A percentile compares a stretch with the other conserved stretches of the same genome.
Conservation (phyloP, 2,888 invertebrate species). For the Eucera pruinosa region DNA sequence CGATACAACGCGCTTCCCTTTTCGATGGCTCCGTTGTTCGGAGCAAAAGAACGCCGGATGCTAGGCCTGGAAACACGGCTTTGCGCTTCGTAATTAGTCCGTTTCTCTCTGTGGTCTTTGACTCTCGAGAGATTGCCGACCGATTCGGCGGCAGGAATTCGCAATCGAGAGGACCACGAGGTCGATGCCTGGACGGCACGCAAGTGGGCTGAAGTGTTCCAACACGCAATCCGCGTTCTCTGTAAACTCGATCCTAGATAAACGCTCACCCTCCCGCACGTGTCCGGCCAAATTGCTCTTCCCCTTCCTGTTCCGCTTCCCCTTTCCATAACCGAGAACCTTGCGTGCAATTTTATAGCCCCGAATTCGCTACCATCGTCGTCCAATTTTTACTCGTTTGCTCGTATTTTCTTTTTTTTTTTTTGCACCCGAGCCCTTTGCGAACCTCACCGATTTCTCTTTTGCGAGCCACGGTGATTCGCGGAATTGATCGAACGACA, state of each 20-base stretch:
- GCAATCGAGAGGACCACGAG: conserved; percentile 3
- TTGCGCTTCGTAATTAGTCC: background rate
- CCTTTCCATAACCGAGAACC: background rate
- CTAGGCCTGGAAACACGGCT: background rate
- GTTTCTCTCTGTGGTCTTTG: conserved; percentile 12
- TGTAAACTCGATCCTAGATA: conserved; percentile 7
- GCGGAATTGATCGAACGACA: no score
- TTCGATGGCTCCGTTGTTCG: background rate
- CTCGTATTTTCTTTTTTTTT: no score
- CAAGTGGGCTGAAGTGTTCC: background rate
- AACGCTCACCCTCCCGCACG: background rate
- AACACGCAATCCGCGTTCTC: conserved; percentile 3
- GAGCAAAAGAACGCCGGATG: background rate
- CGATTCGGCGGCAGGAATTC: conserved; percentile 1
- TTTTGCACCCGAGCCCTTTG: no score
- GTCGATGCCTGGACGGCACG: background rate
- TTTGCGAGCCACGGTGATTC: no score
- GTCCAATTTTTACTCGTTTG: no score
- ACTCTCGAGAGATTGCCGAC: background rate
- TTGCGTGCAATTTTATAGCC: conserved; percentile 17
- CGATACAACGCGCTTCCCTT: background rate
- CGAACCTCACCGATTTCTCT: no score
- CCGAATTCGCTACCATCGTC: no score
- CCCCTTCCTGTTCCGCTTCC: background rate
- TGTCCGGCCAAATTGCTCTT: background rate